Evolutionary conservation across 2,888 invertebrate species (phyloP).

Genomic region (Kuschelorhynchus macadamiae): DNA sequence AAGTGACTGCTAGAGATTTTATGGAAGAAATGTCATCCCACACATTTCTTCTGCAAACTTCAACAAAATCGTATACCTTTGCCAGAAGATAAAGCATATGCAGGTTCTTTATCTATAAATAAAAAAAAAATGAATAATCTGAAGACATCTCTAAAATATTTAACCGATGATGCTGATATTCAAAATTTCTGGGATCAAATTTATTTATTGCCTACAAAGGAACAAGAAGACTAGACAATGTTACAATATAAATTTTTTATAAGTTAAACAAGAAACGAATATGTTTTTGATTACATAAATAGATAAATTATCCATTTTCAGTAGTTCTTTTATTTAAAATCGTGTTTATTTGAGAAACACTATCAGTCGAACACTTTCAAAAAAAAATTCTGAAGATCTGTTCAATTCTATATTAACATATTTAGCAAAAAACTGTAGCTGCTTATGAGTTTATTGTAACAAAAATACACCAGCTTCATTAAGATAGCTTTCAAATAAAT

Average conservation of each 20-base stretch:
- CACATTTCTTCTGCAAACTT: slow-evolving; percentile 11
- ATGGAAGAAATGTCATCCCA: slow-evolving; percentile 14
- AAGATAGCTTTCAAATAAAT: too few species aligned
- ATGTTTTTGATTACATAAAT: slow-evolving; percentile 11
- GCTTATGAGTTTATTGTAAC: too few species aligned
- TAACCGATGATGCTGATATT: slow-evolving; percentile 7
- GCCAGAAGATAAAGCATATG: neutral
- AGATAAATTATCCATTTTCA: slow-evolving; percentile 5
- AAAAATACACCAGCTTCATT: too few species aligned
- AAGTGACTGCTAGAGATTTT: too few species aligned
- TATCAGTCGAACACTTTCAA: slow-evolving; percentile 7
- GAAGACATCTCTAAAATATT: slow-evolving; percentile 9
- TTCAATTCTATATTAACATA: slow-evolving; percentile 9
- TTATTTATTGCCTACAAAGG: neutral
- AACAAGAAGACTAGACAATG: neutral
- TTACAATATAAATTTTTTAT: too few species aligned
- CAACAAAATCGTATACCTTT: neutral
- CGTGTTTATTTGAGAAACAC: slow-evolving; percentile 9
- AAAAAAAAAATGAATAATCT: slow-evolving; percentile 3
- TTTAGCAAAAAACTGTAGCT: slow-evolving; percentile 17
- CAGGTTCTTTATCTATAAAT: slow-evolving; percentile 13
- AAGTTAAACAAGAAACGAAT: slow-evolving; percentile 3
- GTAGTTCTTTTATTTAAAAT: neutral
- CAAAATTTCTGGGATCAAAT: slow-evolving; percentile 8
- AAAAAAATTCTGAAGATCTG: too few species aligned